These are phyloP conservation scores for Jordanella pulchra DNA, from an alignment of 2,797 vertebrate species.

Conservation along the genomic window DNA sequence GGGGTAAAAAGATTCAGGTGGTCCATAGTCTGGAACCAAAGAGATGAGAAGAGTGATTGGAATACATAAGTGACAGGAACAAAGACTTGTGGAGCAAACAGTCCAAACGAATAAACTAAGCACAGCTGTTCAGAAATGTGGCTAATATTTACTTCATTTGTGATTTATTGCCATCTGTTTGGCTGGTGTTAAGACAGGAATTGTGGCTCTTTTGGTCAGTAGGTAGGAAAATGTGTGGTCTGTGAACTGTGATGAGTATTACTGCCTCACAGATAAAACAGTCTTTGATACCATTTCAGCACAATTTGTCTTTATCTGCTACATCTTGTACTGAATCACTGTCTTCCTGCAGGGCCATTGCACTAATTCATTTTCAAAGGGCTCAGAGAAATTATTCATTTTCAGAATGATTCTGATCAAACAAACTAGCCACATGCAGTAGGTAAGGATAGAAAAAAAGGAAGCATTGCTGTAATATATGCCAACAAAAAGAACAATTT, in stretches of 20 bases:
- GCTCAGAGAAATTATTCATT: conserved; percentile 9
- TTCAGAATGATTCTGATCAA: conserved; percentile 14
- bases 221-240: conserved; percentile 5
- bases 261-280: conserved; percentile 14
- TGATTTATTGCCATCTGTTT: conserved; percentile 13
- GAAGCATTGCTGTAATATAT: neutral
- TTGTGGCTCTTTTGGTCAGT: conserved; percentile 1
- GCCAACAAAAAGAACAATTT: neutral
- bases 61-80: conserved; percentile 10
- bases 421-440: neutral
- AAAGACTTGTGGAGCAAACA: conserved; percentile 12
- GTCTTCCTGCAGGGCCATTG: conserved; percentile 9
- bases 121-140: conserved; percentile 23
- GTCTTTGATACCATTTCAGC: conserved; percentile 8
- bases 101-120: conserved; percentile 18
- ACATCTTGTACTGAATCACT: conserved; percentile 2
- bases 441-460: conserved; percentile 1
- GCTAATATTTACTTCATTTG: conserved; percentile 27
- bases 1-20: conserved; percentile 2
- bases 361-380: conserved; percentile 14
- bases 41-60: conserved; percentile 15
- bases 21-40: conserved; percentile 16
- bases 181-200: neutral
- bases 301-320: conserved; percentile 27
- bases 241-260: conserved; percentile 22